These are phyloP conservation scores for Tiliacea aurago DNA, from an alignment of 2,888 invertebrate genomes.

Conservation along the genomic window DNA sequence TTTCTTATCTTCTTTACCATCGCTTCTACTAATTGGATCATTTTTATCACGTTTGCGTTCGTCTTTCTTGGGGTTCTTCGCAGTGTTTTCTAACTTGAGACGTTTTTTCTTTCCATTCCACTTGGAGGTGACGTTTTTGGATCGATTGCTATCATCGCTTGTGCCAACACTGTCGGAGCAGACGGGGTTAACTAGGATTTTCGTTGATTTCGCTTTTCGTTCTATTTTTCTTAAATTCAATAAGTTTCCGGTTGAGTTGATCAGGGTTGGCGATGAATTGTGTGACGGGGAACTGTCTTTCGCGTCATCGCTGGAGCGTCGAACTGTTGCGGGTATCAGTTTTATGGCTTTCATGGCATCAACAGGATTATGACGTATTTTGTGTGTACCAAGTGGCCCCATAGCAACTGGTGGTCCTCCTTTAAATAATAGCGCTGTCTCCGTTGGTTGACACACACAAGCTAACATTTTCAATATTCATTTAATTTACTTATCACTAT, in stretches of 20 bases:
- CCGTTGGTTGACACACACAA: constrained; percentile 92
- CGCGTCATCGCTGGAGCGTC: constrained; percentile 77
- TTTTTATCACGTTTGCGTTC: constrained; percentile 78
- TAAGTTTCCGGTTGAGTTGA: constrained; percentile 81
- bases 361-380: constrained; percentile 80
- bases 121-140: constrained; percentile 80
- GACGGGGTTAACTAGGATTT: constrained; percentile 88
- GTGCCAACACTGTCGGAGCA: constrained; percentile 84
- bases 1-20: constrained; percentile 84
- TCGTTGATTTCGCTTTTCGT: constrained; percentile 87
- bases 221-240: constrained; percentile 87
- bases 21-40: constrained; percentile 81
- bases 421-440: constrained; percentile 89
- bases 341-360: constrained; percentile 83
- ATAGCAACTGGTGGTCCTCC: constrained; percentile 89
- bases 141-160: constrained; percentile 85
- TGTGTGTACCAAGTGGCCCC: constrained; percentile 89
- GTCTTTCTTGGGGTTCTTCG: constrained; percentile 73
- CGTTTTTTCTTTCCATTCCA: constrained; percentile 89
- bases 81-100: constrained; percentile 77
- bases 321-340: constrained; percentile 77
- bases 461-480: constrained; percentile 91
- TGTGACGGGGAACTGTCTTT: constrained; percentile 81
- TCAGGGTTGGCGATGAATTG: constrained; percentile 80
- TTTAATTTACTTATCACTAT: constrained; percentile 76